Percentiles rank a stretch among this genome's conserved stretches.
Conservation (phyloP, 2,113 vertebrate genomes). For the Hiodon tergisus region DNA sequence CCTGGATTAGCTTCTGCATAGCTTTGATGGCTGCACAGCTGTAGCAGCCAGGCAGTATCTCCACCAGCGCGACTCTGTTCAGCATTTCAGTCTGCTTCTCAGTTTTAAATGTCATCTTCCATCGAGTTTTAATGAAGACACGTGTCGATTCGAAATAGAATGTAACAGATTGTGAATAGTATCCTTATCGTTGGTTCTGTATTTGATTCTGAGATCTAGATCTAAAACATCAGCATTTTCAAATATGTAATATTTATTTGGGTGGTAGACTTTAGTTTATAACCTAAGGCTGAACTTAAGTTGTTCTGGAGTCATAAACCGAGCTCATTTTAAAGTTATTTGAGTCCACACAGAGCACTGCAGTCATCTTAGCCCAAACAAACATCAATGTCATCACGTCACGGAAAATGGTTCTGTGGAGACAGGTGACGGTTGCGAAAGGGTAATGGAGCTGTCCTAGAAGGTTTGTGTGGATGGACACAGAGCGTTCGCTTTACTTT, state of each 20-base stretch:
- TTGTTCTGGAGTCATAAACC: no score
- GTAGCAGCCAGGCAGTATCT: background rate
- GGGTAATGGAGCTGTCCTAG: background rate
- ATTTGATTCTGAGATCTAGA: background rate
- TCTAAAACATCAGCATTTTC: no score
- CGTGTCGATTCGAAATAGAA: no score
- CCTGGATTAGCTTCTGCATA: constrained; percentile 2
- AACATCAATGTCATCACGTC: no score
- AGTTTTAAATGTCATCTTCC: background rate
- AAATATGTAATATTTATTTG: no score
- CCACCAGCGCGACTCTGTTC: background rate
- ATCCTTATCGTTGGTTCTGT: background rate
- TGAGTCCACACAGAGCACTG: no score
- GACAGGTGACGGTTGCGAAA: background rate
- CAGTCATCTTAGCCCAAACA: no score
- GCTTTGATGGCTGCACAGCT: background rate
- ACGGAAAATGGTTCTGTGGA: background rate
- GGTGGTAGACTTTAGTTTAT: no score
- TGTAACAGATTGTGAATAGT: no score
- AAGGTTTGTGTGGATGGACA: background rate
- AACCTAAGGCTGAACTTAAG: no score
- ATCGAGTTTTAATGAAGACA: no score
- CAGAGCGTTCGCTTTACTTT: background rate
- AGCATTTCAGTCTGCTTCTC: background rate
- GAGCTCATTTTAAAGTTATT: no score